A percentile compares a stretch with the other conserved stretches of the same genome.
Evolutionary conservation across 2,113 vertebrate genomes (phyloP).

Genomic region (Megaceryle maxima): DNA sequence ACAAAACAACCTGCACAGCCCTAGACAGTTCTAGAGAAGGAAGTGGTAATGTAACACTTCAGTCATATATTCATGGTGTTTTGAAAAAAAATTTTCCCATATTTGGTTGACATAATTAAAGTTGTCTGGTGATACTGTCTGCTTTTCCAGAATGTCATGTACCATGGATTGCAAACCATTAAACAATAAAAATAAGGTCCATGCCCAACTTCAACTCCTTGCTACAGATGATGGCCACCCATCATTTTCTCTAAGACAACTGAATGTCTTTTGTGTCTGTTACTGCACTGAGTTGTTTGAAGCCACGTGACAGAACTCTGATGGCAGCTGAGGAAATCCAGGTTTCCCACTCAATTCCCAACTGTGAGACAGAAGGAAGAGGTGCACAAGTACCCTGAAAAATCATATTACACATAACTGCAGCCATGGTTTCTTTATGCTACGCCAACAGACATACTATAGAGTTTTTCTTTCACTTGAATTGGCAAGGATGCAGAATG

Average conservation of each 20-base stretch:
- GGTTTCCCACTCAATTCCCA: not conserved
- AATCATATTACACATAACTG: not conserved
- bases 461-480: not conserved
- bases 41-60: not conserved
- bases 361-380: not conserved
- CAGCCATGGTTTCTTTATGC: not conserved
- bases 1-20: too few relatives aligned
- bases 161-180: not conserved
- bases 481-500: not conserved
- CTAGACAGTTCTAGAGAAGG: not conserved
- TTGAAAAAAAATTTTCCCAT: not conserved
- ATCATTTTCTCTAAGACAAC: not conserved
- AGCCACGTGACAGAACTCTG: not conserved
- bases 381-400: not conserved
- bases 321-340: not conserved
- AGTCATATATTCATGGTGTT: not conserved
- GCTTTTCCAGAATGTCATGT: not conserved
- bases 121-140: not conserved
- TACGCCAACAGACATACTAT: not conserved
- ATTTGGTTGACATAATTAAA: not conserved
- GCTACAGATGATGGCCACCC: not conserved
- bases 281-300: not conserved
- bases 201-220: not conserved
- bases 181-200: not conserved
- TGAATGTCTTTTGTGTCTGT: not conserved